phyloP scores from a whole-genome alignment of 2,797 vertebrate genomes.

The Peromyscus attwateri region DNA sequence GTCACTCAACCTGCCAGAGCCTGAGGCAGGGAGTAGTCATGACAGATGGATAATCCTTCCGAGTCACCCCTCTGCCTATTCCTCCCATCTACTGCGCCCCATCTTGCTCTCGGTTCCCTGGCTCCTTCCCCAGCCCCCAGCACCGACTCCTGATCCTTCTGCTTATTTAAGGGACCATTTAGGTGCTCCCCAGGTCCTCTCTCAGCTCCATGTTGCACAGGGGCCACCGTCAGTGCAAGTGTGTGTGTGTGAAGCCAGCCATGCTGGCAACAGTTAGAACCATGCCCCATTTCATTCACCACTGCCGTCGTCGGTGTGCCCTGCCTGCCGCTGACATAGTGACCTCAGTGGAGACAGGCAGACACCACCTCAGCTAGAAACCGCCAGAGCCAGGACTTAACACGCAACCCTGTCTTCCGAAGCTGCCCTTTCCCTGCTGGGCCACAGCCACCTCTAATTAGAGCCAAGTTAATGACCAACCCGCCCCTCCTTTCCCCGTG shows the following conservation, averaged over 20 bases:
- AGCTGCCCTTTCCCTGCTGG: accelerated
- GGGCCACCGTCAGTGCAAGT: neutral
- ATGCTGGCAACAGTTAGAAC: neutral
- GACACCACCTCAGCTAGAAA: neutral
- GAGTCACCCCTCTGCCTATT: neutral
- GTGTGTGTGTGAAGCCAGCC: neutral
- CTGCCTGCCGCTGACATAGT: neutral
- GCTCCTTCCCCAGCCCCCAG: neutral
- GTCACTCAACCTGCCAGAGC: neutral
- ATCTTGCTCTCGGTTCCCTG: neutral
- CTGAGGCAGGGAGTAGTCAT: neutral
- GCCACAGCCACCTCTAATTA: neutral
- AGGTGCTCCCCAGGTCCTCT: neutral
- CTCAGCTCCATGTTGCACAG: neutral
- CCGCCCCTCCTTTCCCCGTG: neutral
- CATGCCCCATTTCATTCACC: neutral
- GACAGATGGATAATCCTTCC: neutral
- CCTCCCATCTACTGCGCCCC: neutral
- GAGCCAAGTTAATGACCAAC: neutral
- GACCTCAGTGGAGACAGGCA: neutral
- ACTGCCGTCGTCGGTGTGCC: neutral
- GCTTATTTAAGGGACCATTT: neutral
- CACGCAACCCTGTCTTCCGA: accelerated
- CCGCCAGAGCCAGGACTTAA: neutral
- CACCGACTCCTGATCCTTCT: neutral